Conservation (phyloP, 2,888 invertebrate species). For the Drosophila merina region DNA sequence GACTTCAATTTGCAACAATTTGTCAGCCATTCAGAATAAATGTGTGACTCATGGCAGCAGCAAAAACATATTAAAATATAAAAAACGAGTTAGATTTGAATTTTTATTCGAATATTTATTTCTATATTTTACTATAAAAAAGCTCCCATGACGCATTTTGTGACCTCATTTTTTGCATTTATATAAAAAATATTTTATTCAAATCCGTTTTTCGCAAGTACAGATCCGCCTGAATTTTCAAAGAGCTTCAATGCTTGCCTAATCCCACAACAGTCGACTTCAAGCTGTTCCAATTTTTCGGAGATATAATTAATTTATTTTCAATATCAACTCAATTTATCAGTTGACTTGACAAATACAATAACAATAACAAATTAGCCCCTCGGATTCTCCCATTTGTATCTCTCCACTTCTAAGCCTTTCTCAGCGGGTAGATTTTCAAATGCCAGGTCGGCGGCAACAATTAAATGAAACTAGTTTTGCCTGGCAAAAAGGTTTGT, state of each 20-base stretch:
- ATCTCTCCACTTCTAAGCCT: slow-evolving; percentile 24
- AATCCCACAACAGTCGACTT: slow-evolving; percentile 23
- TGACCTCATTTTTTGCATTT: slow-evolving; percentile 33
- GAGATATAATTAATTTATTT: slow-evolving; percentile 75
- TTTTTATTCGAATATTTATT: slow-evolving; percentile 7
- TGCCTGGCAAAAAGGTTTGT: slow-evolving; percentile 37
- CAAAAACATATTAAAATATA: slow-evolving; percentile 4
- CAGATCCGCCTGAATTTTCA: slow-evolving; percentile 14
- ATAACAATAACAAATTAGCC: slow-evolving; percentile 65
- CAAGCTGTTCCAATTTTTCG: slow-evolving; percentile 49
- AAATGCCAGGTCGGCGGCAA: slow-evolving; percentile 51
- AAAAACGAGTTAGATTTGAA: slow-evolving; percentile 3
- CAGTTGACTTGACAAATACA: slow-evolving; percentile 77
- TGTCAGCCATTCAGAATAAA: slow-evolving; percentile 12
- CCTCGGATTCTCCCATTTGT: slow-evolving; percentile 21
- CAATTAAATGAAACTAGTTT: slow-evolving; percentile 73
- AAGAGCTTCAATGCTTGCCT: slow-evolving; percentile 11
- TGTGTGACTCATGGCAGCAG: slow-evolving; percentile 3
- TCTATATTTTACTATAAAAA: slow-evolving; percentile 18
- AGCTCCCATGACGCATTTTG: slow-evolving; percentile 27
- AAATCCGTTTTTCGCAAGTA: slow-evolving; percentile 11
- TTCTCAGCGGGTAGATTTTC: slow-evolving; percentile 53
- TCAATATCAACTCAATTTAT: slow-evolving; percentile 80
- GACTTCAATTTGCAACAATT: slow-evolving; percentile 36
- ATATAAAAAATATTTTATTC: slow-evolving; percentile 16